A percentile compares a stretch with the other conserved stretches of the same genome.
Evolutionary conservation across 2,113 vertebrate species (phyloP).

Genomic region (Pelodiscus sinensis): DNA sequence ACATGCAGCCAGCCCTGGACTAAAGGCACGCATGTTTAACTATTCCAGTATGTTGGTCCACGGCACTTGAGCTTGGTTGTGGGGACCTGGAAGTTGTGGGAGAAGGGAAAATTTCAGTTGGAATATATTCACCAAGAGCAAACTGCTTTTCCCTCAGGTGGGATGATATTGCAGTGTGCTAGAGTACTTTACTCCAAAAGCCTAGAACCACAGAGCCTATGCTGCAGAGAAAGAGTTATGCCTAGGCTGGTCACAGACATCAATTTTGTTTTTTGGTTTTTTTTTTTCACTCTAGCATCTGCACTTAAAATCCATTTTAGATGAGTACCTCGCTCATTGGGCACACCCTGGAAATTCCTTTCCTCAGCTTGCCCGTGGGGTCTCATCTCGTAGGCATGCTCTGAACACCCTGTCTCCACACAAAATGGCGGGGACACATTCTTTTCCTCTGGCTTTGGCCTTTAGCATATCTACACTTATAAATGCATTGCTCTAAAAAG

Average conservation of each 20-base stretch:
- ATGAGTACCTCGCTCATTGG: background rate
- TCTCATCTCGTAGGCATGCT: background rate
- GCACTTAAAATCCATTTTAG: background rate
- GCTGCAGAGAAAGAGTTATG: background rate
- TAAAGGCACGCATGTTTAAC: background rate
- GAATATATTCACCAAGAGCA: background rate
- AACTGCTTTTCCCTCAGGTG: background rate
- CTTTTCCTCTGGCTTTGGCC: constrained; percentile 6
- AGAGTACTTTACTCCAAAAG: background rate
- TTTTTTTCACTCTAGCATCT: background rate
- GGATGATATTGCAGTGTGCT: background rate
- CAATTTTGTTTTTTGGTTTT: background rate
- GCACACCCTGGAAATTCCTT: background rate
- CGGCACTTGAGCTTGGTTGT: background rate
- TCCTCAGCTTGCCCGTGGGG: background rate
- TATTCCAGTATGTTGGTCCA: background rate
- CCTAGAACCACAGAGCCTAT: background rate
- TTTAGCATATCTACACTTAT: constrained; percentile 22
- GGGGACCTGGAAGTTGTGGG: background rate
- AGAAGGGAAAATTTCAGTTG: background rate
- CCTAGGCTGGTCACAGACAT: background rate
- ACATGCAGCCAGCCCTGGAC: background rate
- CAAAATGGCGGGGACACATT: background rate
- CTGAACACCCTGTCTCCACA: background rate
- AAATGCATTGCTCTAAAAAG: constrained; percentile 29